Evolutionary conservation across 2,113 vertebrate species (phyloP).

Genomic region (Serilophus lunatus): DNA sequence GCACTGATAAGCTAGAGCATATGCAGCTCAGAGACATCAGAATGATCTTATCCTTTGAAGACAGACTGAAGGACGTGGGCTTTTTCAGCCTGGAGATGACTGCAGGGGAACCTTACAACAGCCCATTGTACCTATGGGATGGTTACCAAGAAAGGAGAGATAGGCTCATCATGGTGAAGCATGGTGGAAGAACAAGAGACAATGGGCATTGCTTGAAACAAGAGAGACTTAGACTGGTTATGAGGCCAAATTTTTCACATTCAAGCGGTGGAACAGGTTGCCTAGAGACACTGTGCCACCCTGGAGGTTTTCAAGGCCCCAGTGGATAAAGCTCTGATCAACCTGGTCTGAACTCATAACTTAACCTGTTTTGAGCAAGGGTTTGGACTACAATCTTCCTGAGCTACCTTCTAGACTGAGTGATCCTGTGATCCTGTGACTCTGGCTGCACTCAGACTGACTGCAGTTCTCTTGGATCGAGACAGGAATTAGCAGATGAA

Average conservation of each 20-base stretch:
- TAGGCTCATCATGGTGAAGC: neutral
- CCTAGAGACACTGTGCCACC: neutral
- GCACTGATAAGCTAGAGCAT: neutral
- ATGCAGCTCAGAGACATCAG: neutral
- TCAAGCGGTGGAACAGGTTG: neutral
- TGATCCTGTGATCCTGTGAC: neutral
- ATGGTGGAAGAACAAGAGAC: neutral
- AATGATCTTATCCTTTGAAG: neutral
- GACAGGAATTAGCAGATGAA: neutral
- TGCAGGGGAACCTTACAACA: neutral
- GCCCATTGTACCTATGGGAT: accelerated
- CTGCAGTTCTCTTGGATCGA: neutral
- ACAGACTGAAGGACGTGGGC: neutral
- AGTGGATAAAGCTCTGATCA: neutral
- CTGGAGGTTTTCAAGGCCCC: neutral
- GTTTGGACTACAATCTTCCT: neutral
- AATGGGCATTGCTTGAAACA: neutral
- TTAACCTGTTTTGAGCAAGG: neutral
- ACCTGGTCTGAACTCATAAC: neutral
- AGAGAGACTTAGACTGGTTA: neutral
- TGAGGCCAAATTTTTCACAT: neutral
- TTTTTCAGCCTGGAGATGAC: neutral
- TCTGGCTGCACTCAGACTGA: neutral
- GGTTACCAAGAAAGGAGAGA: neutral
- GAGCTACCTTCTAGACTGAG: neutral